Evolutionary conservation across 2,888 invertebrate species (phyloP), one percentile per base, ranked within the genome.

Genomic region (Polydrusus tereticollis): DNA sequence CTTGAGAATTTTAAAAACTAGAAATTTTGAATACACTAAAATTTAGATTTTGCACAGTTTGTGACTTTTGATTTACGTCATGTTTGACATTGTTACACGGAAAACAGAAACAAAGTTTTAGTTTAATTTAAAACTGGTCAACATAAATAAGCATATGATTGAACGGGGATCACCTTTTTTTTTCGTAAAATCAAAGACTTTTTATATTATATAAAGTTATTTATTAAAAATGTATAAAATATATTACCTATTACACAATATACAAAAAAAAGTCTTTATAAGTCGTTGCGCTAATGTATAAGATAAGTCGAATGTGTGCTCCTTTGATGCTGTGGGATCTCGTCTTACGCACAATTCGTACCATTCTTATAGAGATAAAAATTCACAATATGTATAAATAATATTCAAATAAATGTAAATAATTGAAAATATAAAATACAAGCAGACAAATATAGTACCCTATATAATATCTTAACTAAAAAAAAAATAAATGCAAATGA

Each of bases 1-100:
- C 45, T 60, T 36, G 12, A 21, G 16, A 38, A 41, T 16, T 41
- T 41, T 41, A 16, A 3, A 16, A 20, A 68, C 66, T 38, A 16
- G n/a, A 57, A 68, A 60, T 59, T 68, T 69, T 16, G 29, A 57
- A 10, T 43, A 18, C 18, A 29, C 29, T 16, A 29, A 52, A 55
- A 55, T 29, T 55, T 47, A 47, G 4, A 18, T 23, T 41, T 41
- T 16, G 26, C 2, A 23, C 12, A 5, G 23, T 23, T 47, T 47
- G n/a, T 47, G 21, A 47, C 10, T n/a, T 14, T n/a, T 1, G 14
- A 14, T n/a, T n/a, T 43, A 5, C 23, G 21, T 47, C 20, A 20
- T n/a, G 5, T 21, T 47, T 23, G 47, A 47, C 21, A 4, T 47
- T 47, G n/a, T 12, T 16, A 41, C 12, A 10, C n/a, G n/a, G n/a